Evolutionary conservation across 1,140 invertebrate genomes (phyloP), one percentile per base, ranked within the genome.

Genomic region (Drosophila micromelanica): DNA sequence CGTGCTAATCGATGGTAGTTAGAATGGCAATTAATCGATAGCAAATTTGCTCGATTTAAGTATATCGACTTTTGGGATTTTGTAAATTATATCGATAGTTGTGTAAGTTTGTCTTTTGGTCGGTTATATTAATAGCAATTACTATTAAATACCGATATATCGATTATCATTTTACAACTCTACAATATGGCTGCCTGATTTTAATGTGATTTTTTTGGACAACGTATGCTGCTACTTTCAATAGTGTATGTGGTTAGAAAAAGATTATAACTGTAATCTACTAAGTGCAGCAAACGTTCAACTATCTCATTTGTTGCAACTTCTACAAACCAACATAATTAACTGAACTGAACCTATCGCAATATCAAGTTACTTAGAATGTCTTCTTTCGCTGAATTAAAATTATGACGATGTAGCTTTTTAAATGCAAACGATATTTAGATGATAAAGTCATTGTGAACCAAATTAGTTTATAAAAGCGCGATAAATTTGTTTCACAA

Each of bases 121-220:
- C 17, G 6, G 42, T 42, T 30, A 23, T 30, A 13, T 8, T 17
- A 23, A n/a, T n/a, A 60, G 37, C 15, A 30, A 46, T 46, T 3
- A 15, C 12, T n/a, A 5, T 12, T 45, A 60, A 51, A 51, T 32
- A 15, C 27, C 48, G 48, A 51, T 51, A 3, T 51, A 69, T 69
- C 67, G 67, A 69, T 61, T 15, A 2, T 6, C 2, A 20, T 38
- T 69, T 17, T 32, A n/a, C 54, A 68, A 61, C 70, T 17, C 63
- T 73, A 45, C 70, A 73, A 73, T 61, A 73, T 73, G 71, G 71
- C 71, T 73, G 65, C 71, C 71, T 55, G 51, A 43, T 56, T 56
- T 56, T 73, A 69, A 73, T 62, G 71, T 73, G 65, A 69, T 62
- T 73, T 73, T 70, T 71, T 73, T 69, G 43, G 71, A 70, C 64